Percentiles rank a stretch among this genome's conserved stretches.
Conservation (phyloP, 2,113 vertebrate species). For the Euleptes europaea region DNA sequence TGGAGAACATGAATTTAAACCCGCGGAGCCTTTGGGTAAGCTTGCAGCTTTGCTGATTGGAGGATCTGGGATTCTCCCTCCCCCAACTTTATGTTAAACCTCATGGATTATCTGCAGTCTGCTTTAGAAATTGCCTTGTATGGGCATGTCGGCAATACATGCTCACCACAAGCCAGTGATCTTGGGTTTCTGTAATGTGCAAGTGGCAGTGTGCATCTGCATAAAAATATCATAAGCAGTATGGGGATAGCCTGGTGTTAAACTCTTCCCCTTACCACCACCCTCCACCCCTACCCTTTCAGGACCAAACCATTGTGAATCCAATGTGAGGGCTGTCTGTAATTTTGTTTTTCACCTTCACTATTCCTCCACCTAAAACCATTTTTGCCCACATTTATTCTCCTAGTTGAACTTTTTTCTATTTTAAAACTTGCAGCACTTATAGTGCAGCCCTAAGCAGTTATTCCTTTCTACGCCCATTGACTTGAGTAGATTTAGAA, state of each 20-base stretch:
- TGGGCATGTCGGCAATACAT: background rate
- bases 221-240: background rate
- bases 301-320: background rate
- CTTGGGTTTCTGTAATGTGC: background rate
- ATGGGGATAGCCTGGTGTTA: background rate
- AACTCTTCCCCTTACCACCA: too few relatives aligned
- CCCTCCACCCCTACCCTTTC: background rate
- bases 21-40: background rate
- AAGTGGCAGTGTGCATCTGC: background rate
- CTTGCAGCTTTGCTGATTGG: conserved; percentile 1
- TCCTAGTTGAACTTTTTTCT: background rate
- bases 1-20: background rate
- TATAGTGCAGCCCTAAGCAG: too few relatives aligned
- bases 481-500: background rate
- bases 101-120: background rate
- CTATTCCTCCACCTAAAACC: background rate
- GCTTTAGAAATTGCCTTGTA: conserved; percentile 27
- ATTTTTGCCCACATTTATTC: background rate
- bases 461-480: too few relatives aligned
- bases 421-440: background rate
- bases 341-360: background rate
- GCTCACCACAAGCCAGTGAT: background rate
- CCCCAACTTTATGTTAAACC: background rate
- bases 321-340: background rate
- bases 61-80: background rate